Evolutionary conservation across 1,140 invertebrate genomes (phyloP).

Genomic region (Cotesia chilonis): DNA sequence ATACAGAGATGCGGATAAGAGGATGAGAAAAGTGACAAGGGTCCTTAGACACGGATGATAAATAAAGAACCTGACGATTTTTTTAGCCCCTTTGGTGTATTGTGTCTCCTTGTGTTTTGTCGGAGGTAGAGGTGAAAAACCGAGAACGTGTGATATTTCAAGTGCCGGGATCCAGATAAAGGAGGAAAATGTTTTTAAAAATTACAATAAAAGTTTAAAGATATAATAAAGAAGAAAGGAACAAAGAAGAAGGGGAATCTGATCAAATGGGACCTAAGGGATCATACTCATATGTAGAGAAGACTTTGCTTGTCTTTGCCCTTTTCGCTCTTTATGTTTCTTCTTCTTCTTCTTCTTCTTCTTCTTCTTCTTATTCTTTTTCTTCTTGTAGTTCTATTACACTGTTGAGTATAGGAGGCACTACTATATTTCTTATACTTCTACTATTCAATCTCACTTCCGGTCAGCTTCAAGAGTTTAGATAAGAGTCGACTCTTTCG

Average conservation of each 20-base stretch:
- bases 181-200: not conserved
- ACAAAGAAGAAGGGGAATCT: not conserved
- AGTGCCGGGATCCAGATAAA: not conserved
- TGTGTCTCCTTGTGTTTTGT: not conserved
- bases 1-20: too few species aligned
- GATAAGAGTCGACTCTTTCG: slow-evolving; percentile 33
- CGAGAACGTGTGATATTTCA: slow-evolving; percentile 3
- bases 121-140: not conserved
- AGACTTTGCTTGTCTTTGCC: not conserved
- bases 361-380: not conserved
- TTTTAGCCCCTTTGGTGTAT: not conserved
- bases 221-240: not conserved
- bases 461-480: slow-evolving; percentile 35
- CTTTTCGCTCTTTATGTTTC: not conserved
- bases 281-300: not conserved
- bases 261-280: too few species aligned
- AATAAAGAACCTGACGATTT: slow-evolving; percentile 25
- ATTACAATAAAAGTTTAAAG: not conserved
- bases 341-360: too few species aligned
- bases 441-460: slow-evolving; percentile 38
- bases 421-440: not conserved
- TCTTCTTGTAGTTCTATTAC: slow-evolving; percentile 8
- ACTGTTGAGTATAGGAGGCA: not conserved
- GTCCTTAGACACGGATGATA: slow-evolving; percentile 16
- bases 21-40: slow-evolving; percentile 10